Evolutionary conservation across 2,113 vertebrate species (phyloP).

Genomic region (Trematocara zebra): DNA sequence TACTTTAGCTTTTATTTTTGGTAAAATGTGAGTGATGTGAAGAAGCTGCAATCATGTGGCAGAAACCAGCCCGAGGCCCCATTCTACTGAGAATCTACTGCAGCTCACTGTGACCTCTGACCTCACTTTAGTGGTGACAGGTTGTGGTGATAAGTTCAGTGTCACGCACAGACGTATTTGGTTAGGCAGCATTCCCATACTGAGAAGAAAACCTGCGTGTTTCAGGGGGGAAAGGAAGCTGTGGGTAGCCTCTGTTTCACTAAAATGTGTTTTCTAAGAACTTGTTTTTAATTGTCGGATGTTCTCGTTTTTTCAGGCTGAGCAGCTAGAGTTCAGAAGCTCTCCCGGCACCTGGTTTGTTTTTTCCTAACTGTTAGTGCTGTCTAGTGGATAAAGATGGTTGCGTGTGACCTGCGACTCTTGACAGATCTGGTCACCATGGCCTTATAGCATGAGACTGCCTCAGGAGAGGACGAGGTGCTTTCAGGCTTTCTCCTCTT

Average conservation of each 20-base stretch:
- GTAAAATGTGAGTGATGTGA: background rate
- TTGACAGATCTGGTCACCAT: constrained; percentile 1
- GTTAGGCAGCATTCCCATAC: background rate
- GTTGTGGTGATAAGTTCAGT: background rate
- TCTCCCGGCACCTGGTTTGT: background rate
- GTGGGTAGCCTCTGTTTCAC: background rate
- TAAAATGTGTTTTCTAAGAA: background rate
- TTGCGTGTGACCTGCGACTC: background rate
- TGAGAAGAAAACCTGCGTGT: background rate
- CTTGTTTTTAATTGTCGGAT: background rate
- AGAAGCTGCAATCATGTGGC: background rate
- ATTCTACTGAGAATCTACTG: background rate
- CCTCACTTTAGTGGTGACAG: background rate
- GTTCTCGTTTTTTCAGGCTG: background rate
- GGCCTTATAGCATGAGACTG: background rate
- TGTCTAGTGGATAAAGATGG: background rate
- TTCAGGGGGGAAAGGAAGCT: background rate
- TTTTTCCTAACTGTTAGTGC: background rate
- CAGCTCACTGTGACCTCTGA: background rate
- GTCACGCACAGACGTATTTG: background rate
- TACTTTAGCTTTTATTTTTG: background rate
- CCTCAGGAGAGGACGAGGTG: background rate
- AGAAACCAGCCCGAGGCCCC: background rate
- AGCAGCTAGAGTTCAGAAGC: background rate
- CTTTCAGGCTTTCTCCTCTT: background rate